Evolutionary conservation across 2,113 vertebrate genomes (phyloP).

Genomic region (Cercocebus atys): DNA sequence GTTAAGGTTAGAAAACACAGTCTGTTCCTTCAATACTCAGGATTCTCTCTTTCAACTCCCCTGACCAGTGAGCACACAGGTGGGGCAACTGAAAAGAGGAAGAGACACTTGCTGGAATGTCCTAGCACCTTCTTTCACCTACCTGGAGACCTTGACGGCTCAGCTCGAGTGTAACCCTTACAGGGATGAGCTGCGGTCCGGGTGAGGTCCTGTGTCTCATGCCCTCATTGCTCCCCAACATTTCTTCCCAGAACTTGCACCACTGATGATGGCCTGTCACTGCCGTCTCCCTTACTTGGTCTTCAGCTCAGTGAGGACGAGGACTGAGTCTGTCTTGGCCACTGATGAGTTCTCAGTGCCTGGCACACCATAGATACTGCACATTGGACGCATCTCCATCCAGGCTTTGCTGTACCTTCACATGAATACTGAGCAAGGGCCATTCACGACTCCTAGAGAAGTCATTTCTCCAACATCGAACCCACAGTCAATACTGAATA

Average conservation of each 20-base stretch:
- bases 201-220: rapidly evolving
- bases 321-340: not conserved
- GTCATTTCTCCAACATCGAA: not conserved
- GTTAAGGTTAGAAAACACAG: not conserved
- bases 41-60: not conserved
- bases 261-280: rapidly evolving
- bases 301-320: not conserved
- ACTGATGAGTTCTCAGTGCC: not conserved
- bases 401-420: not conserved
- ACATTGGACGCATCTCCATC: too few species aligned
- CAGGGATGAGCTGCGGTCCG: not conserved
- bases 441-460: too few species aligned
- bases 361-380: rapidly evolving
- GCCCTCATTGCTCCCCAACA: rapidly evolving
- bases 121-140: not conserved
- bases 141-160: not conserved
- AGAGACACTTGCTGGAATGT: not conserved
- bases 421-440: not conserved
- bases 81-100: not conserved
- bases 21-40: rapidly evolving
- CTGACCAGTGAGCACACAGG: too few species aligned
- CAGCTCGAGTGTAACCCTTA: not conserved
- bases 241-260: not conserved
- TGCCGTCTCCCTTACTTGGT: not conserved
- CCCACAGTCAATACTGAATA: not conserved